These are phyloP conservation scores for Bufo bufo DNA, from an alignment of 2,113 vertebrate species.

Conservation along the genomic window DNA sequence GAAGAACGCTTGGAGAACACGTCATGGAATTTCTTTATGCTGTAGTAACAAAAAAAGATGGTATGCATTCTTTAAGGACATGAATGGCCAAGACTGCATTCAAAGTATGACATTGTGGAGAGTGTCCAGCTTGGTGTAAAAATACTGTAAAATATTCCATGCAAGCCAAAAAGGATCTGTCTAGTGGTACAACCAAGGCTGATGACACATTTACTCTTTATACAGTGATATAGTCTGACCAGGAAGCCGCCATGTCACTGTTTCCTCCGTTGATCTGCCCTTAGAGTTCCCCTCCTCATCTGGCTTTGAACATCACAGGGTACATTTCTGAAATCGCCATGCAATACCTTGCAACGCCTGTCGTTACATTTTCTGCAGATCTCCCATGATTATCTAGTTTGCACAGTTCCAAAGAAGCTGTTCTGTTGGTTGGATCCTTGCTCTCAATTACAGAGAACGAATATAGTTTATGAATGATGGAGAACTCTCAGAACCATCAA, in stretches of 20 bases:
- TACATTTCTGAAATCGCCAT: background rate
- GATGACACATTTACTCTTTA: background rate
- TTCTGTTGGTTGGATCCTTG: background rate
- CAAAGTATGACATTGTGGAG: background rate
- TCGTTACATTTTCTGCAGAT: slow-evolving; percentile 18
- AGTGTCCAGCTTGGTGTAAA: background rate
- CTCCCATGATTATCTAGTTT: slow-evolving; percentile 33
- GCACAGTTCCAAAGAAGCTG: slow-evolving; percentile 18
- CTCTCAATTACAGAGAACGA: slow-evolving; percentile 5
- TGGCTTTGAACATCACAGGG: background rate
- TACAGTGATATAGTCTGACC: background rate
- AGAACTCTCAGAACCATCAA: background rate
- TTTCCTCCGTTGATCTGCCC: background rate
- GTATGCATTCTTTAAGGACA: background rate
- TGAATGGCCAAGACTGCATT: background rate
- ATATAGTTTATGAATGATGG: background rate
- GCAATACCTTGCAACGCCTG: background rate
- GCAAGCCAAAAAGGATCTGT: background rate
- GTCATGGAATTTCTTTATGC: background rate
- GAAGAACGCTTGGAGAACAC: background rate
- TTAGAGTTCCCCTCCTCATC: background rate
- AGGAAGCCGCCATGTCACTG: background rate
- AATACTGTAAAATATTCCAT: background rate
- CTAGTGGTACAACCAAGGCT: background rate
- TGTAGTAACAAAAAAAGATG: background rate